These are phyloP conservation scores for Masticophis lateralis DNA, from an alignment of 2,797 vertebrate species.

Conservation along the genomic window DNA sequence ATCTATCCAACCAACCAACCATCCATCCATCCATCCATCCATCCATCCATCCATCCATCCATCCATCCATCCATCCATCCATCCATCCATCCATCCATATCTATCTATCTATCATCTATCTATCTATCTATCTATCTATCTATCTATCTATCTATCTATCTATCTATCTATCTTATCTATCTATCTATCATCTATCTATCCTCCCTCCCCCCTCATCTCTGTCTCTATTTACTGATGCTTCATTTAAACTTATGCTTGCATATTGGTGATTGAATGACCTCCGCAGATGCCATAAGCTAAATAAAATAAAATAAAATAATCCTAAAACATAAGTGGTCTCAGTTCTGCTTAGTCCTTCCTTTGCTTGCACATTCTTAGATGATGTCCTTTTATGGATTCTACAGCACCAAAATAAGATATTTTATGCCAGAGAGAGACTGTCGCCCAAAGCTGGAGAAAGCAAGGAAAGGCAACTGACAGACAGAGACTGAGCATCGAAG, in stretches of 20 bases:
- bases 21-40: too few relatives aligned
- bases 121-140: too few relatives aligned
- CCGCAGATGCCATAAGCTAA: not conserved
- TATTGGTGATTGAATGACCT: not conserved
- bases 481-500: constrained; percentile 46
- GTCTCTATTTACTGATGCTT: not conserved
- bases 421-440: not conserved
- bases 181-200: too few relatives aligned
- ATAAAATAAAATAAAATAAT: not conserved
- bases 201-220: too few relatives aligned
- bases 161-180: too few relatives aligned
- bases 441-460: not conserved
- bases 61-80: too few relatives aligned
- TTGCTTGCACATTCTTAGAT: not conserved
- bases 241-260: not conserved
- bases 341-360: not conserved
- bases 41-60: too few relatives aligned
- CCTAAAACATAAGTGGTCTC: not conserved
- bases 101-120: too few relatives aligned
- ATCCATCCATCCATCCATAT: too few relatives aligned
- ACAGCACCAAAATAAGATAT: not conserved
- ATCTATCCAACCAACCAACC: too few relatives aligned
- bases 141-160: too few relatives aligned
- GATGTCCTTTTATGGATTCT: not conserved
- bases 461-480: constrained; percentile 31